phyloP scores from a whole-genome alignment of 2,113 vertebrate species.

The Phrynocephalus versicolor region DNA sequence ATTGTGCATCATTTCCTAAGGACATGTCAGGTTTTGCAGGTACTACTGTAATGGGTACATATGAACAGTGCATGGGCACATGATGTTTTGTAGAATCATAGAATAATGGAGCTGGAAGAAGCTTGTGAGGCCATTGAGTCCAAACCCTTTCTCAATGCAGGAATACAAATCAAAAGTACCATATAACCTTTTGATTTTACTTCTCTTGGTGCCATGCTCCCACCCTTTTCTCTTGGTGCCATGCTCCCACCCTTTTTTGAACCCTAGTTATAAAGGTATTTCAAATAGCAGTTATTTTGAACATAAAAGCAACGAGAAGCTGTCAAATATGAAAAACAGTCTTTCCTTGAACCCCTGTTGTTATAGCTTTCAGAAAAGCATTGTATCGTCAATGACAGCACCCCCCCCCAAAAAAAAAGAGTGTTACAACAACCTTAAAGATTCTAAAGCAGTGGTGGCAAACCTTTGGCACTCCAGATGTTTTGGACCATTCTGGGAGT shows the following conservation, averaged over 20 bases:
- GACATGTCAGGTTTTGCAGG: conserved; percentile 96
- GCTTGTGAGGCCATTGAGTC: too few species aligned
- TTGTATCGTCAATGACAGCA: not conserved
- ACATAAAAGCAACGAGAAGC: not conserved
- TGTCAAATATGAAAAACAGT: not conserved
- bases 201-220: not conserved
- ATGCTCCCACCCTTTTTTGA: not conserved
- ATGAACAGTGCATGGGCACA: not conserved
- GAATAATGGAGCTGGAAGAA: too few species aligned
- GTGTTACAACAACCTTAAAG: not conserved
- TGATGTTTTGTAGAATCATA: not conserved
- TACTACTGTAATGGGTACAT: conserved; percentile 61
- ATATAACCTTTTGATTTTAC: not conserved
- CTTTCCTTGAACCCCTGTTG: not conserved
- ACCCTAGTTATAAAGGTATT: not conserved
- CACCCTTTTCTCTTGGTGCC: too few species aligned
- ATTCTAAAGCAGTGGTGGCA: too few species aligned
- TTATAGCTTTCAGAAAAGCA: not conserved
- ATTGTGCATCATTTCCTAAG: conserved; percentile 92
- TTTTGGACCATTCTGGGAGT: too few species aligned
- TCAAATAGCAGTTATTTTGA: not conserved
- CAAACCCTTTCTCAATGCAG: too few species aligned
- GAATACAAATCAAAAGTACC: too few species aligned
- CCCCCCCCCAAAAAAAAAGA: not conserved
- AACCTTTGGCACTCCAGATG: too few species aligned